These are phyloP conservation scores for Drosophila differens DNA, from an alignment of 2,888 invertebrate genomes.

Conservation along the genomic window DNA sequence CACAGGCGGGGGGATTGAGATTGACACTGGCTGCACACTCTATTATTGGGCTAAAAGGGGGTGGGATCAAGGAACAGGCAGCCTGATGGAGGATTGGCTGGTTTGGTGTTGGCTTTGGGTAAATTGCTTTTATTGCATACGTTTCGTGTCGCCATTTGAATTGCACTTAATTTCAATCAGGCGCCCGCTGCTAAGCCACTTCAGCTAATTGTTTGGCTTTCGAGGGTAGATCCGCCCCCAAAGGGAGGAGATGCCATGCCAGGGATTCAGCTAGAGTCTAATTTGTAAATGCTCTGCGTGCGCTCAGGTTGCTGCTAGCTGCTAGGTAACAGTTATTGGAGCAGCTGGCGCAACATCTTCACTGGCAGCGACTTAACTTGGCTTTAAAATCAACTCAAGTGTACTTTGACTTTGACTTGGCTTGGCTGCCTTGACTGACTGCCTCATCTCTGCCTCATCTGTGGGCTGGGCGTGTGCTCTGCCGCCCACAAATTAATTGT, in stretches of 20 bases:
- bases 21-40: slow-evolving; percentile 38
- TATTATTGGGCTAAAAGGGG: slow-evolving; percentile 27
- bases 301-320: slow-evolving; percentile 47
- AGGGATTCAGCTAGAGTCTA: slow-evolving; percentile 41
- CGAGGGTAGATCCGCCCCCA: slow-evolving; percentile 29
- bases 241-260: slow-evolving; percentile 2
- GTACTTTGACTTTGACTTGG: slow-evolving; percentile 13
- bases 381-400: slow-evolving; percentile 73
- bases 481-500: slow-evolving; percentile 67
- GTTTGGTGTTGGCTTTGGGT: slow-evolving; percentile 57
- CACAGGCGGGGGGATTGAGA: slow-evolving; percentile 25
- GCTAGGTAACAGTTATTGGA: slow-evolving; percentile 61
- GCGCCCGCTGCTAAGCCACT: slow-evolving; percentile 77
- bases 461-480: not conserved
- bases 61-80: not conserved
- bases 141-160: slow-evolving; percentile 76
- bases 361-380: slow-evolving; percentile 62
- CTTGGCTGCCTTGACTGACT: not conserved
- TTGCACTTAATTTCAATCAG: slow-evolving; percentile 80
- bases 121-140: slow-evolving; percentile 79
- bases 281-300: slow-evolving; percentile 65
- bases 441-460: not conserved
- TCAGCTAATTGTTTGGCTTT: slow-evolving; percentile 75
- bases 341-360: slow-evolving; percentile 41
- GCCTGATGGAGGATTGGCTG: not conserved